Percentiles rank a stretch among this genome's conserved stretches.
These are phyloP conservation scores for Megaceryle torquata DNA, from an alignment of 2,113 vertebrate species.

Conservation along the genomic window DNA sequence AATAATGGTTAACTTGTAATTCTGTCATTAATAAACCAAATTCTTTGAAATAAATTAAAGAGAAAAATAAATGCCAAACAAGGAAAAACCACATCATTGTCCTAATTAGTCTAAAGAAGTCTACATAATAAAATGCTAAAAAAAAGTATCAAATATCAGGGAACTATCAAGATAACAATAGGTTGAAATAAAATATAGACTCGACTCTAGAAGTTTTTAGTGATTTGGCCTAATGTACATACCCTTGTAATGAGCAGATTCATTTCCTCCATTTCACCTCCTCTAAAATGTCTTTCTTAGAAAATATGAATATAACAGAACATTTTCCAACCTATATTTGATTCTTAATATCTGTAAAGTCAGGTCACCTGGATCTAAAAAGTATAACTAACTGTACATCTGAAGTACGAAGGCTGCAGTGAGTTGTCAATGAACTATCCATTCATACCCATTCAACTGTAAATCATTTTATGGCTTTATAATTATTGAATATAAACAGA, in stretches of 20 bases:
- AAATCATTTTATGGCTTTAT: background rate
- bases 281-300: background rate
- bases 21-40: background rate
- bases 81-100: background rate
- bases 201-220: background rate
- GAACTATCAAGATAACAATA: background rate
- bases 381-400: accelerated
- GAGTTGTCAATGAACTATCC: background rate
- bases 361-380: background rate
- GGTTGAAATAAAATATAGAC: background rate
- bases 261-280: background rate
- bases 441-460: background rate
- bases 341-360: background rate
- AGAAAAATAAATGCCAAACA: background rate
- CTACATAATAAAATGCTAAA: background rate
- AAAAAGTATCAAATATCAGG: background rate
- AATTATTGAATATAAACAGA: background rate
- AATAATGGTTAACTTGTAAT: background rate
- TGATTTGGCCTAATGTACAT: background rate
- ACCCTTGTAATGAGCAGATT: background rate
- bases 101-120: background rate
- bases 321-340: background rate
- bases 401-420: background rate
- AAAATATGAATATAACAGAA: background rate
- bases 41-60: background rate